Conservation (phyloP, 2,113 vertebrate genomes). For the Thermophis baileyi region DNA sequence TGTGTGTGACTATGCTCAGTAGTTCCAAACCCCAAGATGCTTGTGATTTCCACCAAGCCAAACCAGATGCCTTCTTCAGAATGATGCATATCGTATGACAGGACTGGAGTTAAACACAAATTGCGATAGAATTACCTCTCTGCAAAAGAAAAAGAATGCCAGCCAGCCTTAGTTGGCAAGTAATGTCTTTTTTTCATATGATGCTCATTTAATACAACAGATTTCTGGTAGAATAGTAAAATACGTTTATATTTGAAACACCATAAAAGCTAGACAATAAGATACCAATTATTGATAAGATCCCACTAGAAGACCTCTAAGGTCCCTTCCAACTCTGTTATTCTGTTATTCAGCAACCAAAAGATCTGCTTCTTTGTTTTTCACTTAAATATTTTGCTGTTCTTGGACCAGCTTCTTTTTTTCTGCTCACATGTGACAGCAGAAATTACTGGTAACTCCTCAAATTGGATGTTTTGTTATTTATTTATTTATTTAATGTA, state of each 20-base stretch:
- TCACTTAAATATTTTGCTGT: not conserved
- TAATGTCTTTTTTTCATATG: not conserved
- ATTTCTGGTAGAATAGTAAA: not conserved
- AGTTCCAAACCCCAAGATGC: not conserved
- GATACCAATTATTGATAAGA: not conserved
- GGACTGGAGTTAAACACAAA: conserved; percentile 3
- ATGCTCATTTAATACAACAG: conserved; percentile 3
- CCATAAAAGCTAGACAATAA: not conserved
- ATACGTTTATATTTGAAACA: not conserved
- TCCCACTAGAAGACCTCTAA: not conserved
- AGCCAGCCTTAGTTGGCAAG: not conserved
- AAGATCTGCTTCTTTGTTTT: not conserved
- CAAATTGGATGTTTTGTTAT: not conserved
- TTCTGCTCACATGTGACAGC: not conserved
- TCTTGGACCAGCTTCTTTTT: not conserved
- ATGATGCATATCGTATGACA: conserved; percentile 6
- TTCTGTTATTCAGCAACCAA: not conserved
- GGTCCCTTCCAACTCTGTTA: not conserved
- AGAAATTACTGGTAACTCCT: not conserved
- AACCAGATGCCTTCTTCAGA: conserved; percentile 13
- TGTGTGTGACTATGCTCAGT: not conserved
- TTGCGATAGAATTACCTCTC: conserved; percentile 4
- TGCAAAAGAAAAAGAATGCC: not conserved
- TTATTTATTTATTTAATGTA: not conserved
- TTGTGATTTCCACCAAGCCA: conserved; percentile 1